Base-by-base conservation (phyloP, 2,113 vertebrate genomes). In the Formicarius rufipectus region DNA sequence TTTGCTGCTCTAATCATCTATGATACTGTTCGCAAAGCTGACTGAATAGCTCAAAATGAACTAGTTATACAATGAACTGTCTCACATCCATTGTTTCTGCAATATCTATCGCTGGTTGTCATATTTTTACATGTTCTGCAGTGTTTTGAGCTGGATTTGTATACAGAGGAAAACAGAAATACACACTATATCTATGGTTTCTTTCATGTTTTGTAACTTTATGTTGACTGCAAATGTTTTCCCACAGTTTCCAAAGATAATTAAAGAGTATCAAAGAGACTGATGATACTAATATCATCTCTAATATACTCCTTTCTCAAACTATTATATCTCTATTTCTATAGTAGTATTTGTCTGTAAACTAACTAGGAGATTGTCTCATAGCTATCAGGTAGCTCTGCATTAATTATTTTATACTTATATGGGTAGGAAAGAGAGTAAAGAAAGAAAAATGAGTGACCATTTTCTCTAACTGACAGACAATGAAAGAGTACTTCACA, bases 151-250 rank as follows among this genome's bases (percentile, higher is more conserved):
- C 50, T n/a, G 5, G 45, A 16, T 27, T 42, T 1, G 0, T 45
- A 12, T 24, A 2, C 2, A 78, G 11, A 69, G 19, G 83, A 66
- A 88, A 18, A 56, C 3, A 77, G 14, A 64, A 14, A 33, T 44
- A 8, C 37, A 33, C 4, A 14, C 2, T 30, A 16, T 0, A 0
- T 10, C 1, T 25, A 20, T 4, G 4, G 7, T 33, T 71, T 50
- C 14, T 66, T 74, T 67, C 23, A 10, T 33, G 35, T 55, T 83
- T 87, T 22, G 2, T 52, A 53, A 49, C 20, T 59, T 58, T 5
- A 18, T 1, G 6, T 64, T 66, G 53, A 56, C 24, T n/a, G 22
- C 1, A 74, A 50, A 27, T n/a, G 3, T 31, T 90, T 66, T 72
- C 27, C 14, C 5, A 24, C 6, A 33, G 20, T 60, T 92, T 56